phyloP scores from a whole-genome alignment of 2,113 vertebrate genomes.

The Labeo catla region DNA sequence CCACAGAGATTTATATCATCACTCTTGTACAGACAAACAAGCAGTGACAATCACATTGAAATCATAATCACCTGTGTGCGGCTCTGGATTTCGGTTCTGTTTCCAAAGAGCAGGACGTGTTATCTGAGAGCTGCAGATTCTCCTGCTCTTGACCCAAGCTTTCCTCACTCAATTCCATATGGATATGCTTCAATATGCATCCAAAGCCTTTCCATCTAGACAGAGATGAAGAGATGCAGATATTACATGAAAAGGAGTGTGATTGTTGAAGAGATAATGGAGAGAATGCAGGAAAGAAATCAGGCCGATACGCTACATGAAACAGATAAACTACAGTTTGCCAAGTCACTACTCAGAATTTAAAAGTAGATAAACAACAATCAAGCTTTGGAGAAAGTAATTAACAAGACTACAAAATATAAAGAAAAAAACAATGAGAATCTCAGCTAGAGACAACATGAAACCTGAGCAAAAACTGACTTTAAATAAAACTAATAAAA shows the following conservation, averaged over 20 bases:
- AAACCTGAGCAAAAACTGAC: background rate
- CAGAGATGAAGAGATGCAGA: background rate
- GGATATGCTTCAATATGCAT: background rate
- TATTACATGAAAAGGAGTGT: background rate
- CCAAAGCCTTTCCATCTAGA: background rate
- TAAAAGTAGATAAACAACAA: background rate
- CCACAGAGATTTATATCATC: background rate
- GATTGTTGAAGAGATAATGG: slow-evolving; percentile 5
- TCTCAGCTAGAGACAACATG: background rate
- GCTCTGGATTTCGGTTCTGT: background rate
- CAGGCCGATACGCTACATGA: background rate
- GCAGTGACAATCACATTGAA: background rate
- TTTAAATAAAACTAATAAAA: background rate
- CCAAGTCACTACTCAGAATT: background rate
- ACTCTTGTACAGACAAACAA: background rate
- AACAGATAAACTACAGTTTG: background rate
- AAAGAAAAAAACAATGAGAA: no score
- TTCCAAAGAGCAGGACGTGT: background rate
- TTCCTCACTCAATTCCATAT: background rate
- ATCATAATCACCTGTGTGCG: background rate
- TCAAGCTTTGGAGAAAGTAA: background rate
- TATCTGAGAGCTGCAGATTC: background rate
- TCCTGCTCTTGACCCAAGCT: background rate
- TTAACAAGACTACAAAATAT: background rate
- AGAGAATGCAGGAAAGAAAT: background rate